phyloP scores from a whole-genome alignment of 2,113 vertebrate species.

The Lophius piscatorius region DNA sequence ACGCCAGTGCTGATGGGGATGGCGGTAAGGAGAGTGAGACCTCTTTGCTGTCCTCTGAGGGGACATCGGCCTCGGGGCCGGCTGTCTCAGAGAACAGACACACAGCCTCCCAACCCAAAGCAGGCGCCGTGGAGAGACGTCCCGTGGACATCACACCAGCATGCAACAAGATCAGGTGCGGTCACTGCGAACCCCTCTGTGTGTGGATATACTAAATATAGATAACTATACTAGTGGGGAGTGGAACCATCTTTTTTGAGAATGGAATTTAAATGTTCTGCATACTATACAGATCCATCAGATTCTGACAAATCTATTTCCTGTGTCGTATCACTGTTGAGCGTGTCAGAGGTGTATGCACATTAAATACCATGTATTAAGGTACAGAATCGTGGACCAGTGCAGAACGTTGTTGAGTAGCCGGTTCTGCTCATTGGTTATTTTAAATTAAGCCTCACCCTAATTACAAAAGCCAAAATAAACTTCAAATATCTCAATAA shows the following conservation, averaged over 20 bases:
- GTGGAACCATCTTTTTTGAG: not conserved
- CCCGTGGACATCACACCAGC: constrained; percentile 67
- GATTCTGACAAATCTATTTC: no score
- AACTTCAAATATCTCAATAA: no score
- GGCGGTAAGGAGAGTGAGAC: constrained; percentile 74
- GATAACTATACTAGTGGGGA: not conserved
- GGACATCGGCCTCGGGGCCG: constrained; percentile 72
- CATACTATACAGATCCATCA: no score
- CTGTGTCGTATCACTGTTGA: no score
- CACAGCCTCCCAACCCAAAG: constrained; percentile 65
- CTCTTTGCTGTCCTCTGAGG: constrained; percentile 80
- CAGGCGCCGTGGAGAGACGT: constrained; percentile 68
- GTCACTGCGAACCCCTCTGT: not conserved
- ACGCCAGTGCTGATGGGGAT: constrained; percentile 67
- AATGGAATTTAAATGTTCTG: not conserved
- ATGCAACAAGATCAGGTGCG: constrained; percentile 79
- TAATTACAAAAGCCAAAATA: no score
- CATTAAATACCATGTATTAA: not conserved
- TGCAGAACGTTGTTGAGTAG: no score
- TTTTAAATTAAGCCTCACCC: no score
- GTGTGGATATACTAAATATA: not conserved
- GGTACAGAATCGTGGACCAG: no score
- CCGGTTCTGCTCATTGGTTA: no score
- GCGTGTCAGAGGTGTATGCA: no score
- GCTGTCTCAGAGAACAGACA: constrained; percentile 81